These are phyloP conservation scores for Mastomys coucha DNA, from an alignment of 2,113 vertebrate genomes.

Conservation along the genomic window DNA sequence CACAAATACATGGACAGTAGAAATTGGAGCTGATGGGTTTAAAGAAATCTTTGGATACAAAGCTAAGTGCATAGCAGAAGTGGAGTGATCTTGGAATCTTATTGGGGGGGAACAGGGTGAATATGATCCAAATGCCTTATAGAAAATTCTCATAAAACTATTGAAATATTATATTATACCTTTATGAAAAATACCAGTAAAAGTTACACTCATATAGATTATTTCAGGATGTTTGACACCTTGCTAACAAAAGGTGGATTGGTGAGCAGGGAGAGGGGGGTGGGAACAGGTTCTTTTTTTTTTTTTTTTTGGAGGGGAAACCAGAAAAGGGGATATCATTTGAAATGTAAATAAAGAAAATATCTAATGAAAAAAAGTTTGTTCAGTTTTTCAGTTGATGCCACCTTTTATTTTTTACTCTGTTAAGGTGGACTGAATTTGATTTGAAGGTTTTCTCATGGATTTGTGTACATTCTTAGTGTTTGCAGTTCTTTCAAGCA, in stretches of 20 bases:
- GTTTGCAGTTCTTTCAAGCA: not conserved
- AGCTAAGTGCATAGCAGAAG: not conserved
- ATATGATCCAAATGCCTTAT: not conserved
- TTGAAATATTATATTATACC: not conserved
- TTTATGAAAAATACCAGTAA: not conserved
- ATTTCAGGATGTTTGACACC: conserved; percentile 13
- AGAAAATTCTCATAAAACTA: not conserved
- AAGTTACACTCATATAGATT: not conserved
- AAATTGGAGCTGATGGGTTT: not conserved
- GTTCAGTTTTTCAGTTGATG: not conserved
- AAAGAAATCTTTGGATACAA: not conserved
- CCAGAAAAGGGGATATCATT: no score
- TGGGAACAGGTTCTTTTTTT: no score
- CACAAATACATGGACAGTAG: no score
- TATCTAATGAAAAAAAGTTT: not conserved
- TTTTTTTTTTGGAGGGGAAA: no score
- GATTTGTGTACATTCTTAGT: conserved; percentile 18
- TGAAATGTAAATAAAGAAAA: no score
- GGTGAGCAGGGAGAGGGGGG: no score
- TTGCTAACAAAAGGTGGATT: not conserved
- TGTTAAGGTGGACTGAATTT: conserved; percentile 45
- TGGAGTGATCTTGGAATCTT: not conserved
- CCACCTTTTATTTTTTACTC: not conserved
- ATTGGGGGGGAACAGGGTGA: not conserved
- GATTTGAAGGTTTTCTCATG: conserved; percentile 12